These are phyloP conservation scores for Labroides dimidiatus DNA, from an alignment of 2,797 vertebrate genomes.

Conservation along the genomic window DNA sequence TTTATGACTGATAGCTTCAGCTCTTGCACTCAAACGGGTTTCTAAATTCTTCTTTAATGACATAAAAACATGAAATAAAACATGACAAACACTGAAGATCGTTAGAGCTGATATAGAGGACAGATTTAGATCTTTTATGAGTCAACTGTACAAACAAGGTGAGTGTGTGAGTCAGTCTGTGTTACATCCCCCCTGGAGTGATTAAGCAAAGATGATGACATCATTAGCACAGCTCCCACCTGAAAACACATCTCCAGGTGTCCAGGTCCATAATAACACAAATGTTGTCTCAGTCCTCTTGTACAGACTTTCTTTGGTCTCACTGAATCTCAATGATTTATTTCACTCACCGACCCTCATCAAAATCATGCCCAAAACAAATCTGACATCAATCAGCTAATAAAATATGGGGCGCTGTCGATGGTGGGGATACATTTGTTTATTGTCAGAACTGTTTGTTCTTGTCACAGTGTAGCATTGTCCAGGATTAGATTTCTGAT, in stretches of 20 bases:
- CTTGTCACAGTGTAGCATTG: slow-evolving; percentile 7
- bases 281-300: neutral
- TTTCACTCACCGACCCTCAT: neutral
- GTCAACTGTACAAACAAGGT: neutral
- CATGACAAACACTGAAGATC: neutral
- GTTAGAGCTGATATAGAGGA: no score
- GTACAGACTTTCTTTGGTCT: neutral
- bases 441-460: slow-evolving; percentile 13
- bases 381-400: neutral
- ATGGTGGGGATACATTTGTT: neutral
- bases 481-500: slow-evolving; percentile 53
- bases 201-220: slow-evolving; percentile 30
- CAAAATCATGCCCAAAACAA: neutral
- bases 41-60: neutral
- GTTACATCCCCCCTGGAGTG: slow-evolving; percentile 27
- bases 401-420: neutral
- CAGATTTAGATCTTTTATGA: neutral
- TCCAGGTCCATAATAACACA: slow-evolving; percentile 6
- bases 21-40: no score
- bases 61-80: neutral
- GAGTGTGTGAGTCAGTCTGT: neutral
- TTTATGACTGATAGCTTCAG: no score
- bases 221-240: slow-evolving; percentile 13
- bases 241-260: neutral
- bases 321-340: neutral